Percentiles rank a stretch among this genome's conserved stretches.
phyloP scores from a whole-genome alignment of 2,797 vertebrate species.

The Pterois miles region DNA sequence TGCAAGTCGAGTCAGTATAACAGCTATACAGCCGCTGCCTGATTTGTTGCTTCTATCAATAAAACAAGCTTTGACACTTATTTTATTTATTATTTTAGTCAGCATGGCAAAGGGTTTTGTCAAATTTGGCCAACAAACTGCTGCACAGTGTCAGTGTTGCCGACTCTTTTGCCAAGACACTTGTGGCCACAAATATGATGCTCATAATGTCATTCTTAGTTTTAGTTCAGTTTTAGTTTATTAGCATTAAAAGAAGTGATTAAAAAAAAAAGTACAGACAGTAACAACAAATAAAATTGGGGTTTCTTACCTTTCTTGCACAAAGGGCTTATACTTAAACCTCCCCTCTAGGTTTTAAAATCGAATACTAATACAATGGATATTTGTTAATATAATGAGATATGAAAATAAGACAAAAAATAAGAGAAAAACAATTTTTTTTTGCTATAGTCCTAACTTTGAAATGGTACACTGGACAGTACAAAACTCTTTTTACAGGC shows the following conservation, averaged over 20 bases:
- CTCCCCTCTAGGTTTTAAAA: no score
- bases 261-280: no score
- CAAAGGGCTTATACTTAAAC: no score
- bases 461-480: not conserved
- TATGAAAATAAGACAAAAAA: no score
- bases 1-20: no score
- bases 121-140: not conserved
- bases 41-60: not conserved
- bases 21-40: accelerated
- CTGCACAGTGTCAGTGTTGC: not conserved
- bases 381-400: no score
- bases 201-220: not conserved
- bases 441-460: not conserved
- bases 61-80: not conserved
- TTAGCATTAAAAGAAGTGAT: no score
- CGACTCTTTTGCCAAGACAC: not conserved
- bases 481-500: not conserved
- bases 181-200: not conserved
- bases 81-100: not conserved
- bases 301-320: no score
- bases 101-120: not conserved
- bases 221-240: no score
- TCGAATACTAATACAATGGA: no score
- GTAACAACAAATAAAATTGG: accelerated
- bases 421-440: no score